Evolutionary conservation across 2,113 vertebrate species (phyloP).

Genomic region (Brienomyrus brachyistius): DNA sequence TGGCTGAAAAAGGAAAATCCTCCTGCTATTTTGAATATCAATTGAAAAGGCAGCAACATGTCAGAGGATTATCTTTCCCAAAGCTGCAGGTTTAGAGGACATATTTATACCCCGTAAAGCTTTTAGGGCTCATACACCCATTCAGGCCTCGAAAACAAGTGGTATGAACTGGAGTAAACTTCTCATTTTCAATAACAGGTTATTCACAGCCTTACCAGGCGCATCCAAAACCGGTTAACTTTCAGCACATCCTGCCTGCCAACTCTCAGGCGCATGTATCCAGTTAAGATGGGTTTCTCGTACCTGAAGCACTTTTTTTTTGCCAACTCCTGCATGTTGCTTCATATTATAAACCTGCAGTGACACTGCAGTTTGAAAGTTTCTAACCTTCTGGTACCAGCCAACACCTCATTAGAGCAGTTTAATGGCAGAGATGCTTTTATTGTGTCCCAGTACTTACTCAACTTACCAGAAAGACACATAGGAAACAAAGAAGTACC

Average conservation of each 20-base stretch:
- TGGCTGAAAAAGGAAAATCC: not conserved
- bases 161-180: not conserved
- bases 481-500: not conserved
- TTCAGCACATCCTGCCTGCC: not conserved
- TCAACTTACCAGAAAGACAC: not conserved
- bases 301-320: not conserved
- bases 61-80: conserved; percentile 6
- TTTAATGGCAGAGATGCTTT: not conserved
- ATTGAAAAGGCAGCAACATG: not conserved
- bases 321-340: not conserved
- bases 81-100: not conserved
- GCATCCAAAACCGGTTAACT: not conserved
- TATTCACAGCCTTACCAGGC: not conserved
- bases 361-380: not conserved
- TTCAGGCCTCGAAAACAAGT: not conserved
- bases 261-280: not conserved
- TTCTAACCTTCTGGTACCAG: not conserved
- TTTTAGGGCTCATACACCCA: not conserved
- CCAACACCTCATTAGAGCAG: not conserved
- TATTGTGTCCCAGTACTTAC: not conserved
- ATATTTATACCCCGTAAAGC: not conserved
- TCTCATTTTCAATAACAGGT: not conserved
- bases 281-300: not conserved
- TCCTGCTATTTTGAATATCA: not conserved
- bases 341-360: not conserved